A percentile compares a stretch with the other conserved stretches of the same genome.
Evolutionary conservation across 2,113 vertebrate species (phyloP).

Genomic region (Pluvianellus socialis): DNA sequence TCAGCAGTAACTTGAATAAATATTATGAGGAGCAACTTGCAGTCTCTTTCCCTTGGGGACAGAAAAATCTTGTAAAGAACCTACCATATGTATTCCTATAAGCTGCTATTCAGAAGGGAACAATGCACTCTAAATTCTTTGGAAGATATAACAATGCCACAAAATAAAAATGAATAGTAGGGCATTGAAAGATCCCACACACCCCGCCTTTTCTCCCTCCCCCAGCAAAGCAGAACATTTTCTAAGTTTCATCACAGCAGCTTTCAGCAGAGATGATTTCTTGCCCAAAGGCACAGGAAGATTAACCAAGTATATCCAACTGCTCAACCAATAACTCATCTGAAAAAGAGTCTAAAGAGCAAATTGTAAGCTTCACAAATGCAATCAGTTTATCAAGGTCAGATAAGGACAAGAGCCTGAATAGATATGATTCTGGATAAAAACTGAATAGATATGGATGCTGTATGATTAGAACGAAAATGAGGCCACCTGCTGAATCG

Average conservation of each 20-base stretch:
- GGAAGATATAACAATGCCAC: slow-evolving; percentile 26
- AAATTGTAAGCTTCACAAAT: slow-evolving; percentile 65
- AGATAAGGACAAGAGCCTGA: slow-evolving; percentile 65
- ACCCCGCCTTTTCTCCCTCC: not conserved
- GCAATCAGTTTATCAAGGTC: slow-evolving; percentile 72
- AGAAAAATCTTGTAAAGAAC: not conserved
- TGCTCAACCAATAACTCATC: slow-evolving; percentile 64
- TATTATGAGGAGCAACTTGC: not conserved
- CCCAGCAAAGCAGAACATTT: slow-evolving; percentile 43
- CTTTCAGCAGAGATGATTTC: slow-evolving; percentile 68
- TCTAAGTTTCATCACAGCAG: slow-evolving; percentile 57
- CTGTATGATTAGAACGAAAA: slow-evolving; percentile 54
- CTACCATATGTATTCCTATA: not conserved
- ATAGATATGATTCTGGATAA: slow-evolving; percentile 47
- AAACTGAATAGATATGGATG: slow-evolving; percentile 52
- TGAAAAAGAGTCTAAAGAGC: slow-evolving; percentile 61
- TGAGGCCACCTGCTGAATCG: slow-evolving; percentile 45
- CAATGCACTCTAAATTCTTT: slow-evolving; percentile 36
- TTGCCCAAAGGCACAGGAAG: slow-evolving; percentile 70
- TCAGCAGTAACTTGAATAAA: not conserved
- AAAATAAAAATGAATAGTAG: slow-evolving; percentile 55
- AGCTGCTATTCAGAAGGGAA: slow-evolving; percentile 28
- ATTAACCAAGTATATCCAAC: slow-evolving; percentile 68
- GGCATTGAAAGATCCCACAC: slow-evolving; percentile 2
- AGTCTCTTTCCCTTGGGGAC: not conserved